Base-by-base conservation (phyloP, 2,113 vertebrate species). In the Leptobrachium leishanense region DNA sequence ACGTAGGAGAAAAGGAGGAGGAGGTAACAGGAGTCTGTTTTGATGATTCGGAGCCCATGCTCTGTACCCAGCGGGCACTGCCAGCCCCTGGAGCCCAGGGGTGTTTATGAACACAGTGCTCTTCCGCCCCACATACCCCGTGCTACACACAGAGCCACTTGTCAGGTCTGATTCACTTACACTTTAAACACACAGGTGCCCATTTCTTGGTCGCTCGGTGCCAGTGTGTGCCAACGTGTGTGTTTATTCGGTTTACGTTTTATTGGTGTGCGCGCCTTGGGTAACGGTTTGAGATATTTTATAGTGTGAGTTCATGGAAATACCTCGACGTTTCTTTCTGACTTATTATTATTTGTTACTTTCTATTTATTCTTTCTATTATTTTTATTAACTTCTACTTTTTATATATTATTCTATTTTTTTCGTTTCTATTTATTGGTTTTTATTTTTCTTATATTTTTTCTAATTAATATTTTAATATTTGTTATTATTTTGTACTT, bases 21-120 rank as follows among this genome's bases (percentile, higher is more conserved):
- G 76, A 54, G 72, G 74, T 69, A 63, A 62, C 39, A 43, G 13
- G 55, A 54, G 71, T 80, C 71, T 80, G 77, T 79, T 73, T 73
- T 73, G 53, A 66, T 67, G 62, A 59, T 11, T 54, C n/a, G 9
- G 43, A 39, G 20, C 20, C 20, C 20, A 31, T 31, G 20, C 12
- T n/a, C 43, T 66, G 46, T 46, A 43, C 69, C 59, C 62, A 43
- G 68, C 12, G 69, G 46, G 70, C 77, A 40, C 64, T 80, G 77
- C 46, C 71, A 74, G 72, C 59, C 62, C 53, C 5, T 40, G 40
- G n/a, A 8, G 63, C 62, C 9, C 69, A 41, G 40, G 54, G 3
- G 54, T 46, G 43, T 9, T 72, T 54, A 54, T 72, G 46, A 50
- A 54, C 69, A 54, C 50, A 7, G 43, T 65, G 76, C 43, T 74